These are phyloP conservation scores for Saccopteryx leptura DNA, from an alignment of 2,113 vertebrate species.

Conservation along the genomic window DNA sequence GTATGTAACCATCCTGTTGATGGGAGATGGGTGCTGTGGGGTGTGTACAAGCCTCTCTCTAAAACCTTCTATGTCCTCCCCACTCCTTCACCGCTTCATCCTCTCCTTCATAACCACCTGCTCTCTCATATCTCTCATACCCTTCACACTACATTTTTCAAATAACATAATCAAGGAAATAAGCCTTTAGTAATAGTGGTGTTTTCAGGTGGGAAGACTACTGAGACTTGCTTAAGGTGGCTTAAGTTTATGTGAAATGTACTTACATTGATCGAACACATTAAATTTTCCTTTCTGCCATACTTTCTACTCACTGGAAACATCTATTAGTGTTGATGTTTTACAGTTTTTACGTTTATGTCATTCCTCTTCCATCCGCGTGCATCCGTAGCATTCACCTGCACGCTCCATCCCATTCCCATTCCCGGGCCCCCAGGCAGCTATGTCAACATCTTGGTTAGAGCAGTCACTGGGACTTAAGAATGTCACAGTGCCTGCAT, in stretches of 20 bases:
- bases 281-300: not conserved
- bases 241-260: not conserved
- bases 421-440: not conserved
- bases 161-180: not conserved
- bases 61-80: not conserved
- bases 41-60: not conserved
- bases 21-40: not conserved
- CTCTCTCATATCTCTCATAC: not conserved
- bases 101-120: constrained; percentile 15
- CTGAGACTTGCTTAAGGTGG: not conserved
- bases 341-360: not conserved
- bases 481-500: fast-evolving
- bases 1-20: fast-evolving
- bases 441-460: not conserved
- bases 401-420: not conserved
- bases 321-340: not conserved
- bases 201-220: not conserved
- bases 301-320: not conserved
- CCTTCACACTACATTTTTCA: not conserved
- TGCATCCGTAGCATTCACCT: not conserved
- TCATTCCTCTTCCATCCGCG: not conserved
- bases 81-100: not conserved
- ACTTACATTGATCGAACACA: not conserved
- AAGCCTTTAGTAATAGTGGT: not conserved
- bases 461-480: too few relatives aligned